Evolutionary conservation across 2,113 vertebrate genomes (phyloP).

Genomic region (Melanerpes formicivorus): DNA sequence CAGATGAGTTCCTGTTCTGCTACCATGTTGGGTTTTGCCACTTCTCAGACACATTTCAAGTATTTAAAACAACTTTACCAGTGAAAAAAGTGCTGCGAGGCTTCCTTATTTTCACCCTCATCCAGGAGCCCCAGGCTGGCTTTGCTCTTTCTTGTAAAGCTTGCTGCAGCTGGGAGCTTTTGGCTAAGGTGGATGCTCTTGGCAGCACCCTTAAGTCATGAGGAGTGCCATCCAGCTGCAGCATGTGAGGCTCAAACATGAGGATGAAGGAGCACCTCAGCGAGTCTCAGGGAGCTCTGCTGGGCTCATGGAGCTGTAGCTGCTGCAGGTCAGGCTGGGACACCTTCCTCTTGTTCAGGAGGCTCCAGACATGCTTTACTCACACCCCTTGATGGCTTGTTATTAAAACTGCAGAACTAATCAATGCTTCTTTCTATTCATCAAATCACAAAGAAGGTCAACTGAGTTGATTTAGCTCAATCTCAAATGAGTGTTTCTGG

Average conservation of each 20-base stretch:
- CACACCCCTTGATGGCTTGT: not conserved
- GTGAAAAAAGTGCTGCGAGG: not conserved
- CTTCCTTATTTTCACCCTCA: not conserved
- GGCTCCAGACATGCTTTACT: fast-evolving
- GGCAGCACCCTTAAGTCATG: not conserved
- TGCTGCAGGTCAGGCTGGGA: not conserved
- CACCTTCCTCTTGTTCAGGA: not conserved
- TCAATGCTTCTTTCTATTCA: not conserved
- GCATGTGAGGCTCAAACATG: fast-evolving
- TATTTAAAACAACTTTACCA: not conserved
- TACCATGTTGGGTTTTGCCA: not conserved
- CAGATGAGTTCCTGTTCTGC: not conserved
- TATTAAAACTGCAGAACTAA: conserved; percentile 5
- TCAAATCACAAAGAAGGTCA: conserved; percentile 1
- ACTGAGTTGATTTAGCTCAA: not conserved
- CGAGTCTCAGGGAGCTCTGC: not conserved
- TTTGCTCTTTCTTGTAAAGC: not conserved
- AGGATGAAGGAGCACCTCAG: not conserved
- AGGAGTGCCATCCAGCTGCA: not conserved
- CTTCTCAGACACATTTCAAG: not conserved
- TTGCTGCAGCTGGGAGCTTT: not conserved
- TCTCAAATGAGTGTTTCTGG: fast-evolving
- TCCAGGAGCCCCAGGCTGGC: not conserved
- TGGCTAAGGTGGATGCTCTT: not conserved
- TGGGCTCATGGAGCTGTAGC: not conserved